Evolutionary conservation across 2,113 vertebrate genomes (phyloP).

Genomic region (Irena cyanogastra): DNA sequence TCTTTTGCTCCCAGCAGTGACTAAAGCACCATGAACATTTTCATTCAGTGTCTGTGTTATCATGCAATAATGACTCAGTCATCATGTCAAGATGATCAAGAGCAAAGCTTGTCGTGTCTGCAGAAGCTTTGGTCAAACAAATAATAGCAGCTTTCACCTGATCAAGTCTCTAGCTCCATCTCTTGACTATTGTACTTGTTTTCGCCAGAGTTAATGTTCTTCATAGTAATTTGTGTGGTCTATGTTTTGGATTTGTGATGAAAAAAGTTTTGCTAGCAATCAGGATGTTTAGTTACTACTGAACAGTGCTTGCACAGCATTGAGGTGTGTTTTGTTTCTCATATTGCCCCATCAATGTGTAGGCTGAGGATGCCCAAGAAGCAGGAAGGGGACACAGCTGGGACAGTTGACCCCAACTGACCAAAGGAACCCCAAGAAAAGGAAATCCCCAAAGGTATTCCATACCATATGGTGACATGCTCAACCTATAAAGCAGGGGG

Average conservation of each 20-base stretch:
- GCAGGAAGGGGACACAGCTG: background rate
- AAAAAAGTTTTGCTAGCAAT: background rate
- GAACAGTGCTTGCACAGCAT: background rate
- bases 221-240: background rate
- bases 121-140: background rate
- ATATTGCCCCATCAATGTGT: fast-evolving
- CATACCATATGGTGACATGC: fast-evolving
- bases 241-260: background rate
- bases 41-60: background rate
- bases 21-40: background rate
- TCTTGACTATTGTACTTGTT: background rate
- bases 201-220: background rate
- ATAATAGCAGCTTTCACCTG: background rate
- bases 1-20: background rate
- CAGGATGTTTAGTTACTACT: background rate
- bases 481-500: background rate
- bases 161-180: background rate
- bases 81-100: background rate
- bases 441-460: too few relatives aligned
- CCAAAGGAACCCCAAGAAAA: too few relatives aligned
- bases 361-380: background rate
- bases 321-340: background rate
- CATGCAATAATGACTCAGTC: background rate
- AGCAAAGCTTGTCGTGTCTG: background rate
- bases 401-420: background rate